Evolutionary conservation across 1,140 invertebrate genomes (phyloP), one percentile per base, ranked within the genome.

Genomic region (Teleopsis dalmanni): DNA sequence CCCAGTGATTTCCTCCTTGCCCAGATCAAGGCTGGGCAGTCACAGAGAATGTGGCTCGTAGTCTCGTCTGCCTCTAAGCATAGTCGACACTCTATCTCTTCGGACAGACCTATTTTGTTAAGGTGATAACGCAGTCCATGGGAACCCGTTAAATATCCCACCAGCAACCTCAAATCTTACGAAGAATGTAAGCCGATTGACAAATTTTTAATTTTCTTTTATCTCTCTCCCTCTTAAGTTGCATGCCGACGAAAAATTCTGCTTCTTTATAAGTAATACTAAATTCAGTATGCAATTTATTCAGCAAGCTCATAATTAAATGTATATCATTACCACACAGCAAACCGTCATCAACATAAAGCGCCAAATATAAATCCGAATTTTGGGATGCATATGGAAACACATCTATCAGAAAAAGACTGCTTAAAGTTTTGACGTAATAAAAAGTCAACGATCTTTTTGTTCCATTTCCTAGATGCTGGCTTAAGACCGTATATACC

Each of bases 401-500:
- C 33, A 57, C 56, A 60, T 27, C 11, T 44, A 38, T 58, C 58
- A 19, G 40, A 41, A 37, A 38, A 51, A 52, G 51, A 56, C 25
- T 54, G 45, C 33, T 22, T 52, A 35, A 57, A 48, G 38, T 47
- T 50, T 29, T 38, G n/a, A 34, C 53, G 25, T 13, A 23, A 27
- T 37, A 58, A 16, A 40, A 55, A 51, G 4, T 53, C 16, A 44
- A 54, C 48, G n/a, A 61, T 53, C 26, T 31, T 58, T 11, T 55
- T 33, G 36, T 65, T 63, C 57, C 60, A 62, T 19, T 47, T 51
- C 26, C 54, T 50, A 2, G 54, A 45, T 11, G 58, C 53, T 52
- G 59, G 60, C 36, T 62, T 62, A 6, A 59, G 40, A 22, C 60
- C 60, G 47, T 62, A 59, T n/a, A 62, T 22, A 11, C 63, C 57